Base-by-base conservation (phyloP, 2,888 invertebrate genomes). In the Orchesellides sinensis region DNA sequence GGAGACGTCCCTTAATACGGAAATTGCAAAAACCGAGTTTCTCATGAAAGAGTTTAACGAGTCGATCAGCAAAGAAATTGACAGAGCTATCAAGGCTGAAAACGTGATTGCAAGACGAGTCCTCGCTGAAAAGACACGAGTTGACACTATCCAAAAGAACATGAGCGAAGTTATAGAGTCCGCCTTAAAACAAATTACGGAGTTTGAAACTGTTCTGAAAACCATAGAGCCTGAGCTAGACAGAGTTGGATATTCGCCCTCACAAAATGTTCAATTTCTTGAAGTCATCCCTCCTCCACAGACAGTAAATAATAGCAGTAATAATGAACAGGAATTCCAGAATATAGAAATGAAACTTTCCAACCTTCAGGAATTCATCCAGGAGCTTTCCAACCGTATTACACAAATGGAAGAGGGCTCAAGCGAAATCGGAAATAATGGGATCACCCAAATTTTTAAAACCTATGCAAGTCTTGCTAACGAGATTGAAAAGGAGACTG, bases 401-500 rank as follows among this genome's bases (percentile, higher is more conserved):
- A 10, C n/a, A 17, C 14, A 25, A 0, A 72, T 80, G 27, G 80
- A 80, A 47, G 56, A 63, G 23, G 72, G 80, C 12, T 56, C 72
- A 10, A 66, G 72, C 4, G 59, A 65, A 17, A 35, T 47, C 14
- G 65, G 23, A 6, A 73, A 47, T n/a, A 80, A 72, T 8, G 80
- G 80, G 23, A 72, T 80, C 17, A 54, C 80, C 0, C 80, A 80
- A 27, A 80, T 80, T 27, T 80, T 80, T 14, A 80, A 80, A 45
- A 80, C 80, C 0, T 80, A 80, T 19, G 80, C 80, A 17, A 73
- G 72, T 25, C 72, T 80, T 5, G 80, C 72, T 3, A 80, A 80
- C 32, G 80, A 80, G 47, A 80, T 80, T 23, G 72, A 72, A 17
- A 80, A 80, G 56, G 80, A 80, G 32, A 47, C 72, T 10, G 72